phyloP scores from a whole-genome alignment of 2,797 vertebrate genomes.

The Clarias platycephalus region DNA sequence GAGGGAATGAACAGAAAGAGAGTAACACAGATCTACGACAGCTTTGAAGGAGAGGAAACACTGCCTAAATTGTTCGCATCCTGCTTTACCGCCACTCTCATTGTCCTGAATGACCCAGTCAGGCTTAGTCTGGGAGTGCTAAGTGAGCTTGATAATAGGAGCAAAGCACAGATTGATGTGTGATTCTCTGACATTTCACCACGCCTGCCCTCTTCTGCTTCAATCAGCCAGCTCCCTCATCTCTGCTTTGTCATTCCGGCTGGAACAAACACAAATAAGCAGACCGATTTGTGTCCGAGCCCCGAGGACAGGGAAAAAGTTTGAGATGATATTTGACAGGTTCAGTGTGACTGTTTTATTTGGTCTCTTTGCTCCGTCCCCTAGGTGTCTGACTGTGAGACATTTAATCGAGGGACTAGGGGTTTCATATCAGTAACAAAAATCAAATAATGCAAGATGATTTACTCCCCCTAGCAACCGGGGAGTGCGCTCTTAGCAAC shows the following conservation, averaged over 20 bases:
- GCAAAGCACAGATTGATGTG: conserved; percentile 72
- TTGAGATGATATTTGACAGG: conserved; percentile 99
- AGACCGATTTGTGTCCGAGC: conserved; percentile 85
- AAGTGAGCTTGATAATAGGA: conserved; percentile 71
- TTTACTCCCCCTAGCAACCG: conserved; percentile 99
- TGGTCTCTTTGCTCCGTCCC: conserved; percentile 91
- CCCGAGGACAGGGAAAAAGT: conserved; percentile 89
- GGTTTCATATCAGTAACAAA: conserved; percentile 99
- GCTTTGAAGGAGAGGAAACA: conserved; percentile 29
- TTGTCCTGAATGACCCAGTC: conserved; percentile 70
- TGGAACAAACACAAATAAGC: conserved; percentile 80
- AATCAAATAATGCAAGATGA: conserved; percentile 99
- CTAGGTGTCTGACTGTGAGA: conserved; percentile 99
- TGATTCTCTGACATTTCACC: conserved; percentile 69
- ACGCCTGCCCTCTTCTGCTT: conserved; percentile 76
- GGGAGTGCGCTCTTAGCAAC: conserved; percentile 99
- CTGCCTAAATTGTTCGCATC: conserved; percentile 58
- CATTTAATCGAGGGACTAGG: conserved; percentile 99
- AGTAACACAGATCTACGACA: background rate
- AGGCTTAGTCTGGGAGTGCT: conserved; percentile 76
- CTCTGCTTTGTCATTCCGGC: conserved; percentile 90
- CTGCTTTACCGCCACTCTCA: conserved; percentile 62
- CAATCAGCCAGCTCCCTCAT: conserved; percentile 72
- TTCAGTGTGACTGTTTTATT: conserved; percentile 92
- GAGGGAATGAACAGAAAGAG: background rate